Base-by-base conservation (phyloP, 1,140 invertebrate species). In the Armadillidium nasatum region DNA sequence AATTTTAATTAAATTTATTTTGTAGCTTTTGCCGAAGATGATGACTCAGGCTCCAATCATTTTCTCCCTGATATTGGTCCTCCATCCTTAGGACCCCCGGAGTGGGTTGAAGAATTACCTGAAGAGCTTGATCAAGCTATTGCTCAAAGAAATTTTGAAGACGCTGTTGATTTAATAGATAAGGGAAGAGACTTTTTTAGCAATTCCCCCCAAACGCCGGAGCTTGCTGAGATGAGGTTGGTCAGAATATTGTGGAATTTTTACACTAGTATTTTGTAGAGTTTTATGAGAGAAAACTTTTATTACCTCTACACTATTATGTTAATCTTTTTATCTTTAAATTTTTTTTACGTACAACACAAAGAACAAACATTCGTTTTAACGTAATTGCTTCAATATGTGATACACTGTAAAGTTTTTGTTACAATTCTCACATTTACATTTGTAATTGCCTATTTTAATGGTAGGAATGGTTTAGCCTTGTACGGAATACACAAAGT, bases 111-210 rank as follows among this genome's bases (percentile, higher is more conserved):
- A 74, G 96, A 98, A 85, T 89, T 96, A 0, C 91, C 94, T 21
- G 96, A 98, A 84, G 96, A 99, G 85, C 86, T 99, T 23, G 96
- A 99, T 87, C 96, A 98, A 19, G 91, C 91, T 78, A 95, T 99
- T 81, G 97, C 96, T n/a, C 95, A 98, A 85, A 88, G 97, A 81
- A 94, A 98, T 84, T 98, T 98, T 85, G 95, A 98, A 85, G 93
- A 96, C 83, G 95, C 97, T 19, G 93, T 96, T 76, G 89, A 90
- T 77, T 86, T 97, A 10, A 90, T 98, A 72, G 89, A 93, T 80
- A 92, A 90, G 85, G 90, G 90, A 0, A 88, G 88, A 80, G 85
- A 88, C 4, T 92, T 88, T 68, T 79, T 80, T 76, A 46, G 66
- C 22, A 71, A 45, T 44, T 75, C 80, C 4, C 77, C 77, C 22